Conservation (phyloP, 2,888 invertebrate species). For the Sinodicranocentrus sp. region DNA sequence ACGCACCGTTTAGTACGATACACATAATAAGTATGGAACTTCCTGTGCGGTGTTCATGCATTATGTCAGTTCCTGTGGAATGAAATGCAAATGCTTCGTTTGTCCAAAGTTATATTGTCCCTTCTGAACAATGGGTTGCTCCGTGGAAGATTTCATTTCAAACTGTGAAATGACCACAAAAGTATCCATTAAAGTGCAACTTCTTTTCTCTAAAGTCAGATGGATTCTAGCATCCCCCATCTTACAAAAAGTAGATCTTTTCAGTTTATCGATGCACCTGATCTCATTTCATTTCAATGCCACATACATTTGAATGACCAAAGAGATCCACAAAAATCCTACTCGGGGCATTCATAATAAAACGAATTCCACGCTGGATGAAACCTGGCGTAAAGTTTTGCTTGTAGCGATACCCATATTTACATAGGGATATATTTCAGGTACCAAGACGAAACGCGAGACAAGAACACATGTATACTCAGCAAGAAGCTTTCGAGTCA, state of each 20-base stretch:
- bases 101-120: too few species aligned
- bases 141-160: conserved; percentile 29
- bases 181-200: conserved; percentile 14
- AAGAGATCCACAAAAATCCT: conserved; percentile 4
- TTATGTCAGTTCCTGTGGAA: too few species aligned
- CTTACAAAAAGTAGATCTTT: too few species aligned
- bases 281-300: conserved; percentile 15
- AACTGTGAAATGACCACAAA: conserved; percentile 57
- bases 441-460: conserved; percentile 25
- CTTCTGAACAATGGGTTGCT: background rate
- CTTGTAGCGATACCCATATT: background rate
- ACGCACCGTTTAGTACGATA: too few species aligned
- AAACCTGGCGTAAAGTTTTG: background rate
- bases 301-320: conserved; percentile 22
- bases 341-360: background rate
- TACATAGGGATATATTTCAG: conserved; percentile 6
- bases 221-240: too few species aligned
- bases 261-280: background rate
- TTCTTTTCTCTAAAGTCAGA: too few species aligned
- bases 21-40: too few species aligned
- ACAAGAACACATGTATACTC: conserved; percentile 39
- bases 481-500: conserved; percentile 2
- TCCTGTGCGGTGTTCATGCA: too few species aligned
- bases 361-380: too few species aligned
- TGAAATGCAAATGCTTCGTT: too few species aligned